Evolutionary conservation across 2,888 invertebrate genomes (phyloP).

Genomic region (Chymomyza caudatula): DNA sequence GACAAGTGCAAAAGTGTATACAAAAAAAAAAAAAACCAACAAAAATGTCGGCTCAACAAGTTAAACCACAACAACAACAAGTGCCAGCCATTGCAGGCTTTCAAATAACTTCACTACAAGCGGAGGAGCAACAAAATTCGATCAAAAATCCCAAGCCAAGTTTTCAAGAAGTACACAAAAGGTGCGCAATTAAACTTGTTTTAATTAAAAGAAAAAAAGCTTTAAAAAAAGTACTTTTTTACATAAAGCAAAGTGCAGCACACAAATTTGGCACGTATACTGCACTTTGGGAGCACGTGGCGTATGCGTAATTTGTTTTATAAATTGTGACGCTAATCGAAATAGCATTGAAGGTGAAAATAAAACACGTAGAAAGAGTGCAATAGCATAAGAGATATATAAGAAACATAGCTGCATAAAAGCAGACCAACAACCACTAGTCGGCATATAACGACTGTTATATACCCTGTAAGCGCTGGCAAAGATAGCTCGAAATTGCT

Average conservation of each 20-base stretch:
- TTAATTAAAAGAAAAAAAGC: constrained; percentile 13
- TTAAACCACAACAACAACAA: constrained; percentile 20
- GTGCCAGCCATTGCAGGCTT: constrained; percentile 23
- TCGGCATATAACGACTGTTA: not conserved
- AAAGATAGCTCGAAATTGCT: no score
- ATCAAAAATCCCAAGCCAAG: constrained; percentile 27
- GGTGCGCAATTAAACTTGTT: constrained; percentile 39
- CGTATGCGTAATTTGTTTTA: not conserved
- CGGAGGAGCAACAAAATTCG: constrained; percentile 4
- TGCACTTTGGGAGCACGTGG: not conserved
- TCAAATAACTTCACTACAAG: constrained; percentile 22
- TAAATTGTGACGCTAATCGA: no score
- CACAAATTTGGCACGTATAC: not conserved
- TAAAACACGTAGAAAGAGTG: not conserved
- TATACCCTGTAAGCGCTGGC: no score
- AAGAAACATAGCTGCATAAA: not conserved
- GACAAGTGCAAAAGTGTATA: constrained; percentile 22
- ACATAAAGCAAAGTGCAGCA: not conserved
- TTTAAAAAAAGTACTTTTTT: not conserved
- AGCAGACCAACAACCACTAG: not conserved
- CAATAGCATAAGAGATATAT: not conserved
- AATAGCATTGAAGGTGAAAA: not conserved
- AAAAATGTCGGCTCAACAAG: constrained; percentile 32
- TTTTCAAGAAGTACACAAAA: constrained; percentile 32
- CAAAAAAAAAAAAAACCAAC: constrained; percentile 25